Percentiles rank a stretch among this genome's conserved stretches.
Evolutionary conservation across 2,888 invertebrate species (phyloP).

Genomic region (Caenorhabditis sp.): DNA sequence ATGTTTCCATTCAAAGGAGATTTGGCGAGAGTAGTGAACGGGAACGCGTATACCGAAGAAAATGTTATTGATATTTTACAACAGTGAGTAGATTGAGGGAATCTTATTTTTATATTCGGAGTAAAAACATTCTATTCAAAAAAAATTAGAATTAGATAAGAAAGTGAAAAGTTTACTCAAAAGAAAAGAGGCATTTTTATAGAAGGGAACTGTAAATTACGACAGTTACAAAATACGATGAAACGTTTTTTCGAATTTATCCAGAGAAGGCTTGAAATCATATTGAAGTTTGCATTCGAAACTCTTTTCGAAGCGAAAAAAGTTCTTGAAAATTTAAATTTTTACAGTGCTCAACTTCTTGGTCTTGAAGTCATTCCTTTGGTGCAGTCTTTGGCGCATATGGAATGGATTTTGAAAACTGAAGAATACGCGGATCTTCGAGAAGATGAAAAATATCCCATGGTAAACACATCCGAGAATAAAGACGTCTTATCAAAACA

Average conservation of each 20-base stretch:
- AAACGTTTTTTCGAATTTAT: too few relatives aligned
- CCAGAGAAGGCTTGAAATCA: too few relatives aligned
- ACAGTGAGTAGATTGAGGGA: slow-evolving; percentile 55
- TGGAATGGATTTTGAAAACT: slow-evolving; percentile 83
- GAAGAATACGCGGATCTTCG: slow-evolving; percentile 77
- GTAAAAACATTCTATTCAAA: too few relatives aligned
- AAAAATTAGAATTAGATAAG: too few relatives aligned
- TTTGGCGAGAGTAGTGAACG: slow-evolving; percentile 77
- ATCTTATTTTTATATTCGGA: too few relatives aligned
- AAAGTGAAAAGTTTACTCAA: too few relatives aligned
- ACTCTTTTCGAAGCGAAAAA: neutral
- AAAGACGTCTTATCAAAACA: too few relatives aligned
- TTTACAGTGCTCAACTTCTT: slow-evolving; percentile 71
- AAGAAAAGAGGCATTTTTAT: too few relatives aligned
- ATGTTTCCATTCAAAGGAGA: slow-evolving; percentile 82
- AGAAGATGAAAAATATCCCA: slow-evolving; percentile 50
- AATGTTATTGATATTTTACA: slow-evolving; percentile 75
- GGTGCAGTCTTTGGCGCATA: slow-evolving; percentile 84
- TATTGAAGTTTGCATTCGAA: too few relatives aligned
- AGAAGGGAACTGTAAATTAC: too few relatives aligned
- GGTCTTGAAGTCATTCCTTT: slow-evolving; percentile 80
- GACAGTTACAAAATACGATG: too few relatives aligned
- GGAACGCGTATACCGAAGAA: slow-evolving; percentile 78
- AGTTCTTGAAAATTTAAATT: neutral
- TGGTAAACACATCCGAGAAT: slow-evolving; percentile 30